Conservation (phyloP, 2,888 invertebrate species). For the Cylindroiulus punctatus region DNA sequence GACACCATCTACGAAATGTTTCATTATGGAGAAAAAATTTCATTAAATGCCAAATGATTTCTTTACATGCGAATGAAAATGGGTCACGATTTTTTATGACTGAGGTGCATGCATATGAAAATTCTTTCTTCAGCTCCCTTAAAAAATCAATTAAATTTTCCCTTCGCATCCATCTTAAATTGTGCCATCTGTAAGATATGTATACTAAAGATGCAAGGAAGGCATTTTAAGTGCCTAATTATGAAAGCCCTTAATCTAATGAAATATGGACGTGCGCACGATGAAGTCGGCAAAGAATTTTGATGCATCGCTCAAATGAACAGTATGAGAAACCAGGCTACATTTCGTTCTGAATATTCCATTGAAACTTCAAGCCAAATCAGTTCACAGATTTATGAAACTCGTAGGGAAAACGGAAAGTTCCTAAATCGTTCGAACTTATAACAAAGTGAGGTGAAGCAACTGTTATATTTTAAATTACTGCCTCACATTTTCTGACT, state of each 20-base stretch:
- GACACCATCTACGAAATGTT: neutral
- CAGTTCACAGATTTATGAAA: neutral
- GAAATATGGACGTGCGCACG: neutral
- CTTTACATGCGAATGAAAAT: conserved; percentile 23
- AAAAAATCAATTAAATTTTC: conserved; percentile 38
- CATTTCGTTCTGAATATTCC: neutral
- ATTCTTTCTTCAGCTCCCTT: conserved; percentile 1
- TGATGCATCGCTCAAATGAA: neutral
- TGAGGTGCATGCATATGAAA: neutral
- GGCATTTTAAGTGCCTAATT: conserved; percentile 34
- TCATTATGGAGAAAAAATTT: conserved; percentile 28
- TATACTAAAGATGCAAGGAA: conserved; percentile 17
- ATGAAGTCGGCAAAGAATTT: neutral
- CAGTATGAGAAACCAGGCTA: neutral
- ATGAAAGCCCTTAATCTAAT: conserved; percentile 29
- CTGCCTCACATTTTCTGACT: no score
- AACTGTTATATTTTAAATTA: no score
- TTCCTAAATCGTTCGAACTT: neutral
- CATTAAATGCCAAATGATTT: conserved; percentile 30
- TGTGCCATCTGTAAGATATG: neutral
- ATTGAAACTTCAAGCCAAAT: neutral
- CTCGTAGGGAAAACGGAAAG: neutral
- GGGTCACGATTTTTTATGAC: neutral
- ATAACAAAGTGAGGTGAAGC: no score
- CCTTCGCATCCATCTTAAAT: neutral